Percentiles rank a stretch among this genome's conserved stretches.
Conservation (phyloP, 1,140 invertebrate genomes). For the Helicoverpa zea region DNA sequence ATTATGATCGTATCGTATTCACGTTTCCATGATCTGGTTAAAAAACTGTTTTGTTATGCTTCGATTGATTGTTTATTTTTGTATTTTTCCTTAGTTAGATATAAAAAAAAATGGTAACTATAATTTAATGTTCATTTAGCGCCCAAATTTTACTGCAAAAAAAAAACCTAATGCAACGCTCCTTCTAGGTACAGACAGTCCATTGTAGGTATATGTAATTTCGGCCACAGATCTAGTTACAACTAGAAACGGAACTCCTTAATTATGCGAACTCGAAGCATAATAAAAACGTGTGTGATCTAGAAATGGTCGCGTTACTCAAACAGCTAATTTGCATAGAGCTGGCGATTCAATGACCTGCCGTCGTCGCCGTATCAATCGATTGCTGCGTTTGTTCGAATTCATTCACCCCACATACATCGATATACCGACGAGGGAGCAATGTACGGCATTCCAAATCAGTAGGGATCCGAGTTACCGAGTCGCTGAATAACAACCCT, state of each 20-base stretch:
- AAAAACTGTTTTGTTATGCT: not conserved
- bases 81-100: not conserved
- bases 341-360: constrained; percentile 40
- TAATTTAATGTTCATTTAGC: not conserved
- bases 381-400: constrained; percentile 49
- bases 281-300: constrained; percentile 27
- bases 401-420: constrained; percentile 40
- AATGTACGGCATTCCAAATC: constrained; percentile 34
- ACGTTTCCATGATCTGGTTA: too few relatives aligned
- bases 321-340: constrained; percentile 41
- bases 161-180: too few relatives aligned
- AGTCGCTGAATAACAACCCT: constrained; percentile 19
- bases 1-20: not conserved
- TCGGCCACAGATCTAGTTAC: not conserved
- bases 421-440: constrained; percentile 33
- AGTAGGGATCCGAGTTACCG: not conserved
- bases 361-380: constrained; percentile 25
- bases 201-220: too few relatives aligned
- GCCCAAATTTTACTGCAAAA: too few relatives aligned
- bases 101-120: not conserved
- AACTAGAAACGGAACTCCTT: not conserved
- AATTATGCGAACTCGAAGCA: not conserved
- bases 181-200: too few relatives aligned
- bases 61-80: constrained; percentile 11
- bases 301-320: constrained; percentile 28